Evolutionary conservation across 2,888 invertebrate genomes (phyloP).

Genomic region (Kryphioiulus occultus): DNA sequence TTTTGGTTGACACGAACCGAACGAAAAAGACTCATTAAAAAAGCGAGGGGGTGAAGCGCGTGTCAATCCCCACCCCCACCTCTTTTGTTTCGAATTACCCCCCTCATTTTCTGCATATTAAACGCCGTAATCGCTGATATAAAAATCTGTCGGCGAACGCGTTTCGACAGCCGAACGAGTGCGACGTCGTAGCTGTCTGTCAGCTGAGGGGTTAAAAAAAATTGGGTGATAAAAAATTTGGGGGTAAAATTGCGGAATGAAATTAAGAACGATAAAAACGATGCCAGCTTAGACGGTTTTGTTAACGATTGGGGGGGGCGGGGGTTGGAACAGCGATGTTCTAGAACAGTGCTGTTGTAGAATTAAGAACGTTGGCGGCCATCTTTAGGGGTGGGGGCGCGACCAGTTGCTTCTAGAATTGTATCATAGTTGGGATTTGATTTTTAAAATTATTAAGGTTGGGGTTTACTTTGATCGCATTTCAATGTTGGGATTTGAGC

Average conservation of each 20-base stretch:
- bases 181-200: not conserved
- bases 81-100: not conserved
- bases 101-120: conserved; percentile 43
- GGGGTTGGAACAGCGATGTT: no score
- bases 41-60: not conserved
- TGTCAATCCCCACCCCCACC: conserved; percentile 25
- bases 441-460: no score
- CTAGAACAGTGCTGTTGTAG: no score
- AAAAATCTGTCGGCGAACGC: no score
- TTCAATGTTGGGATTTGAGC: no score
- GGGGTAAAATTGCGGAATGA: not conserved
- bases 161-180: not conserved
- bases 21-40: conserved; percentile 25
- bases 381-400: not conserved
- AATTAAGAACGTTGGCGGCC: not conserved
- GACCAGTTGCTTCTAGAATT: no score
- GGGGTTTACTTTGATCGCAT: no score
- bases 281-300: no score
- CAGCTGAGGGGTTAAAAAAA: not conserved
- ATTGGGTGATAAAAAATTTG: not conserved
- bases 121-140: not conserved
- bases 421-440: no score
- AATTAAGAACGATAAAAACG: no score
- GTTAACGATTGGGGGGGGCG: no score
- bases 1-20: not conserved